Base-by-base conservation (phyloP, 1,140 invertebrate genomes). In the Apis florea region DNA sequence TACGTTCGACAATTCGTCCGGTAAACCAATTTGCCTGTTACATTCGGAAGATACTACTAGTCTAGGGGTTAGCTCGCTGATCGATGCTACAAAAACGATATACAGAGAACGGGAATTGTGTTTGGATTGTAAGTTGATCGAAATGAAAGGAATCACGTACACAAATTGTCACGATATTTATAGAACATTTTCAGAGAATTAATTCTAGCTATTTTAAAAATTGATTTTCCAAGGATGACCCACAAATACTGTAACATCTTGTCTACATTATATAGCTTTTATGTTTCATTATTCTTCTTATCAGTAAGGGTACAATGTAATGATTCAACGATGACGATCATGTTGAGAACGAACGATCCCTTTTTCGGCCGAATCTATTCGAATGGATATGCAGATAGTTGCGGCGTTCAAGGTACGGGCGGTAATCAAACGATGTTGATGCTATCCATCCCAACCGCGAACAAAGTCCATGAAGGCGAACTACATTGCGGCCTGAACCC, bases 81-180 rank as follows among this genome's bases (percentile, higher is more conserved):
- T 91, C 2, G 76, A 86, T 6, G 70, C 78, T 56, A 79, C 90
- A 0, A 93, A 94, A 56, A 92, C 91, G 0, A 85, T 92, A 51
- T 95, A 95, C 85, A 93, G 91, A 73, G 95, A 95, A 86, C 90
- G 93, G 70, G 92, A 94, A 21, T 92, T 94, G 9, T 95, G 95
- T 82, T 84, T 95, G 1, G 93, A 95, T 82, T 80, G 95, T 95
- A 89, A 93, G 93, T 86, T 40, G 31, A 40, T 40, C 31, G 6
- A 31, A 31, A 0, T 3, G 31, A 31, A 40, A 40, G 31, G 5
- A 40, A 40, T 40, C 31, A 40, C 5, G 31, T 40, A 6, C 5
- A 40, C 5, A 40, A 40, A 5, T 6, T 40, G 31, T 40, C 6
- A 6, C 2, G 6, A 40, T 40, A 40, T 40, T 40, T 5, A 6